Conservation (phyloP, 2,888 invertebrate genomes). For the Pachycephus smyrnensis region DNA sequence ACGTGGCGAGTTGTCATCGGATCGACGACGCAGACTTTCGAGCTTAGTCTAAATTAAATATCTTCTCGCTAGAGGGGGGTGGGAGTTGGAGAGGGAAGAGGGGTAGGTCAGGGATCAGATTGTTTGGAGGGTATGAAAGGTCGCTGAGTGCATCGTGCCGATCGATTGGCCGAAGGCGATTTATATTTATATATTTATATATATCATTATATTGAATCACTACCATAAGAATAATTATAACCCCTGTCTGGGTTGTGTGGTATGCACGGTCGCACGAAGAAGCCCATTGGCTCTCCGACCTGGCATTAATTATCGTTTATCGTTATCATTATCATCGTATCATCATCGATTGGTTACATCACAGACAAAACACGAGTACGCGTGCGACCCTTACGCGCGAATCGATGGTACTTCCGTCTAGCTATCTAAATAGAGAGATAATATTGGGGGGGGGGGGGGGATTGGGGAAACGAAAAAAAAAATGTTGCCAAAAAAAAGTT, state of each 20-base stretch:
- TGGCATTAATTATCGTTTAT: background rate
- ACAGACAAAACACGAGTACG: background rate
- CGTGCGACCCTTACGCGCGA: background rate
- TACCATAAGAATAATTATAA: background rate
- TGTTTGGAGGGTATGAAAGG: constrained; percentile 33
- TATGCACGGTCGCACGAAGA: background rate
- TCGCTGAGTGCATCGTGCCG: constrained; percentile 50
- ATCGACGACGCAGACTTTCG: constrained; percentile 39
- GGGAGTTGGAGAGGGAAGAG: background rate
- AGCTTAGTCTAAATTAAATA: constrained; percentile 63
- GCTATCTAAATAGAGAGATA: background rate
- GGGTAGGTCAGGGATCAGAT: background rate
- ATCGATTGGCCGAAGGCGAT: constrained; percentile 14
- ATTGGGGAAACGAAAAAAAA: background rate
- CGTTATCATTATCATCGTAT: background rate
- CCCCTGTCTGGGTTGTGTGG: background rate
- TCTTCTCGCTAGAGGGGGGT: constrained; percentile 29
- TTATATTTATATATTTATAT: background rate
- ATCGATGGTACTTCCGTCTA: background rate
- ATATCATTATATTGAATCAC: background rate
- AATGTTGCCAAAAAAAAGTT: background rate
- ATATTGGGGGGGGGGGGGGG: background rate
- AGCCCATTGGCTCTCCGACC: background rate
- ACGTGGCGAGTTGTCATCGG: constrained; percentile 1
- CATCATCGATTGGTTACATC: background rate